Evolutionary conservation across 2,888 invertebrate species (phyloP).

Genomic region (Galeopsomyia nigrocyanea): DNA sequence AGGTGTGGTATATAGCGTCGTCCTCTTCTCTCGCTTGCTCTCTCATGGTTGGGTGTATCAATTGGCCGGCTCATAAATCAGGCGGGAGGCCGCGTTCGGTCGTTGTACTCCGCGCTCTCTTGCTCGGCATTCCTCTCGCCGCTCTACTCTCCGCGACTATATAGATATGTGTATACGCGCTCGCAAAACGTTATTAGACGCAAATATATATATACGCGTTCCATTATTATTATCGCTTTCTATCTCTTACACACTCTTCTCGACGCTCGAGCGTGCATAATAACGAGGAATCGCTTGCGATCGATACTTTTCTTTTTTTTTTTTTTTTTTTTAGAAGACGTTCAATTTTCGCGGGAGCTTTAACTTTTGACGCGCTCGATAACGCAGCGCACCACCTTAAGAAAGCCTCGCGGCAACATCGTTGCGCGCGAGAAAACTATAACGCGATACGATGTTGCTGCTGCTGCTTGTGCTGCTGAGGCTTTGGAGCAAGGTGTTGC

Average conservation of each 20-base stretch:
- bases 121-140: constrained; percentile 9
- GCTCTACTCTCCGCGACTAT: not conserved
- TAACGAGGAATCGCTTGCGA: constrained; percentile 44
- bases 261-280: constrained; percentile 33
- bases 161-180: not conserved
- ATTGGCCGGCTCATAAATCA: constrained; percentile 47
- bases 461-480: too few relatives aligned
- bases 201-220: constrained; percentile 15
- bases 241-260: not conserved
- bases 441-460: not conserved
- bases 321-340: constrained; percentile 20
- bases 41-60: constrained; percentile 38
- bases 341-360: constrained; percentile 39
- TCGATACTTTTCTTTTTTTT: constrained; percentile 15
- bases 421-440: constrained; percentile 19
- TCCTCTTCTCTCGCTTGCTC: not conserved
- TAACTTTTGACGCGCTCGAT: constrained; percentile 41
- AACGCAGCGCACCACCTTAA: not conserved
- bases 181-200: constrained; percentile 27
- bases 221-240: constrained; percentile 47
- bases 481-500: not conserved
- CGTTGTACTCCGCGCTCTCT: constrained; percentile 38
- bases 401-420: too few relatives aligned
- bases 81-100: constrained; percentile 45
- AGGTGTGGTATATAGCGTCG: constrained; percentile 14